Evolutionary conservation across 2,797 vertebrate genomes (phyloP).

Genomic region (Cyclopterus lumpus): DNA sequence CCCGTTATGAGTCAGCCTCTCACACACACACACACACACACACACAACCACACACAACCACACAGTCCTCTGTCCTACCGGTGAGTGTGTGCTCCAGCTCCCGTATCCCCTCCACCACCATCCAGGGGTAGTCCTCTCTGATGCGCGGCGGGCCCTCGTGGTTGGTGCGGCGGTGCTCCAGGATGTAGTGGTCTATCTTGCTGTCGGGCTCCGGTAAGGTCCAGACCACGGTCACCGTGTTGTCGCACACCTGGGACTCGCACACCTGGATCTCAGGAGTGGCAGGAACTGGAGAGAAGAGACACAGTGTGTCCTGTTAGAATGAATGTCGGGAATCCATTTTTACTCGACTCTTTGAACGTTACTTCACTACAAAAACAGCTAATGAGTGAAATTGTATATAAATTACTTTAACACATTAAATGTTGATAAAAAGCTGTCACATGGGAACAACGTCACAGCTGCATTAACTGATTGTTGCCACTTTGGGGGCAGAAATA

Average conservation of each 20-base stretch:
- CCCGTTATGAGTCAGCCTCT: background rate
- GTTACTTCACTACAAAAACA: background rate
- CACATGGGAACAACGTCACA: background rate
- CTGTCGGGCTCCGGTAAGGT: conserved; percentile 87
- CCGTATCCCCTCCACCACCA: conserved; percentile 94
- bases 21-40: background rate
- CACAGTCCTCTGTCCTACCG: conserved; percentile 69
- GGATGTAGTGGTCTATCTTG: conserved; percentile 95
- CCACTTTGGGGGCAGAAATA: conserved; percentile 39
- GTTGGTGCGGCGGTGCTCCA: conserved; percentile 93
- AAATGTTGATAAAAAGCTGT: background rate
- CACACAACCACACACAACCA: background rate
- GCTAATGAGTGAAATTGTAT: background rate
- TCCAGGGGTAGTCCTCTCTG: conserved; percentile 96
- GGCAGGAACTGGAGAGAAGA: conserved; percentile 85
- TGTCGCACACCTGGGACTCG: conserved; percentile 93
- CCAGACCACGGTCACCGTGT: conserved; percentile 90
- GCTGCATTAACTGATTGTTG: background rate
- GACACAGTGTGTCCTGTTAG: background rate
- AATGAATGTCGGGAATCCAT: background rate
- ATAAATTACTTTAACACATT: background rate
- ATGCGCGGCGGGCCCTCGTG: conserved; percentile 91
- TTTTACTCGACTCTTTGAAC: background rate
- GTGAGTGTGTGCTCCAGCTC: conserved; percentile 88
- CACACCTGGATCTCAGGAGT: conserved; percentile 90